These are phyloP conservation scores for Cyanoramphus novaezelandiae DNA, from an alignment of 2,113 vertebrate species.

Conservation along the genomic window DNA sequence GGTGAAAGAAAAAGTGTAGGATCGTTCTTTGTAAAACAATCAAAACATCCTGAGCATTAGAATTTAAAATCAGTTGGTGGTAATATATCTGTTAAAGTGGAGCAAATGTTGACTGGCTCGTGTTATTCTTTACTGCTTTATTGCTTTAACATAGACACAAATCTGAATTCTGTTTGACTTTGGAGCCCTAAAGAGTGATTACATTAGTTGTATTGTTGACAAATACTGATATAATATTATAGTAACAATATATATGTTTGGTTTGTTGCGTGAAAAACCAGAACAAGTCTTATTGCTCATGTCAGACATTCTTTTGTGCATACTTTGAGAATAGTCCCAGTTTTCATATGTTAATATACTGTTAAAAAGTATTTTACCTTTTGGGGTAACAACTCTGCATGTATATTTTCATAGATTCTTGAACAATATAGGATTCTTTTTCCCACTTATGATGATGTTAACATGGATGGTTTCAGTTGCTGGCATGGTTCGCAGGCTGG, in stretches of 20 bases:
- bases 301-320: not conserved
- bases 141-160: not conserved
- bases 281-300: not conserved
- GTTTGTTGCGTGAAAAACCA: not conserved
- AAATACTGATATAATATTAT: not conserved
- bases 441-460: constrained; percentile 77
- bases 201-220: not conserved
- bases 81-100: not conserved
- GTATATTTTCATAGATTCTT: constrained; percentile 67
- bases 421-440: constrained; percentile 74
- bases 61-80: not conserved
- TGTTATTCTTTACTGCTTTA: not conserved
- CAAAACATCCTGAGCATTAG: not conserved
- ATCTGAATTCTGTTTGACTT: not conserved
- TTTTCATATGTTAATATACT: not conserved
- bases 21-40: not conserved
- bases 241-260: not conserved
- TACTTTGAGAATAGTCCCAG: not conserved
- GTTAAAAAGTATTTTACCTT: not conserved
- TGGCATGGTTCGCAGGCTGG: constrained; percentile 73
- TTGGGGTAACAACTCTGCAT: not conserved
- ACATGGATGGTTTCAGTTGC: constrained; percentile 75
- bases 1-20: not conserved
- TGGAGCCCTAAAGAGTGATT: not conserved
- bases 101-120: not conserved